phyloP scores from a whole-genome alignment of 2,888 invertebrate species.

The Meiosimyza platycephala region DNA sequence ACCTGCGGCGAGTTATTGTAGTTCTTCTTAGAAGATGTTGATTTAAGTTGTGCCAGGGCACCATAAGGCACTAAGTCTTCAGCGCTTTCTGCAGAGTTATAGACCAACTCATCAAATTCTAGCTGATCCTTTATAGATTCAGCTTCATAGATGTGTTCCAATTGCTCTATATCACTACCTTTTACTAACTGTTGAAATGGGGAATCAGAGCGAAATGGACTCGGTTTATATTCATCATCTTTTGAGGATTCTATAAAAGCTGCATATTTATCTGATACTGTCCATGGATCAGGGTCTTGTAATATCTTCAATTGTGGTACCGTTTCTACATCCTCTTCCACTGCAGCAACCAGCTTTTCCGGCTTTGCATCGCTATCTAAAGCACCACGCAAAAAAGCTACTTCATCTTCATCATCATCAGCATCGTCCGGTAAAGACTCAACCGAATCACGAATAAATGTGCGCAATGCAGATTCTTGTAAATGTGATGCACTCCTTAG shows the following conservation, averaged over 20 bases:
- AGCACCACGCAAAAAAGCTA: background rate
- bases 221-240: slow-evolving; percentile 53
- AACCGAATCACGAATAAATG: slow-evolving; percentile 63
- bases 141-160: slow-evolving; percentile 53
- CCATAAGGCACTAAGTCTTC: slow-evolving; percentile 52
- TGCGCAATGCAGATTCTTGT: slow-evolving; percentile 48
- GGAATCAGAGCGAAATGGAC: slow-evolving; percentile 64
- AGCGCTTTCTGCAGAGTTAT: slow-evolving; percentile 20
- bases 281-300: slow-evolving; percentile 51
- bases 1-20: slow-evolving; percentile 69
- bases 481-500: slow-evolving; percentile 47
- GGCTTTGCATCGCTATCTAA: slow-evolving; percentile 33
- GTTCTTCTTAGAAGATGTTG: slow-evolving; percentile 49
- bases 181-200: slow-evolving; percentile 63
- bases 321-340: slow-evolving; percentile 35
- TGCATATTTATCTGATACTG: slow-evolving; percentile 57
- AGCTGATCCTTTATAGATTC: slow-evolving; percentile 49
- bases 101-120: slow-evolving; percentile 51
- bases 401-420: slow-evolving; percentile 41
- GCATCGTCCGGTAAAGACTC: slow-evolving; percentile 59
- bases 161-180: slow-evolving; percentile 51
- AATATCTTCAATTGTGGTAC: slow-evolving; percentile 5
- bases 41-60: slow-evolving; percentile 55
- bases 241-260: slow-evolving; percentile 56
- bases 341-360: slow-evolving; percentile 39